Percentiles rank a stretch among this genome's conserved stretches.
Evolutionary conservation across 2,888 invertebrate species (phyloP).

Genomic region (Augiades crinisus): DNA sequence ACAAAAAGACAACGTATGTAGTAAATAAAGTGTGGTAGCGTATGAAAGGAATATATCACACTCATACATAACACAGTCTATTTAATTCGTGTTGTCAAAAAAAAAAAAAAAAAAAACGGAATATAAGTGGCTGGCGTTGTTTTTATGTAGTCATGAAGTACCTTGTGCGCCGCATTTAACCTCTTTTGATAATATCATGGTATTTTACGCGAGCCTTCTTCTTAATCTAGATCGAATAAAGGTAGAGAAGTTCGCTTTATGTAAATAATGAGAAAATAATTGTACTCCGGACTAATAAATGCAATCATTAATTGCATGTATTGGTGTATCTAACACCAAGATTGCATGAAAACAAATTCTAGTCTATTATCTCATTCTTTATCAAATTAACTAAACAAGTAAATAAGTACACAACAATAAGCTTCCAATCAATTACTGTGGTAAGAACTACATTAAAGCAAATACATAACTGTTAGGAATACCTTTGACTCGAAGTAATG

Average conservation of each 20-base stretch:
- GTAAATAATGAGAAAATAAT: not conserved
- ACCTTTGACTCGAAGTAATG: slow-evolving; percentile 2
- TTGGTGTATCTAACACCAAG: too few species aligned
- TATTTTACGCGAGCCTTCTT: slow-evolving; percentile 5
- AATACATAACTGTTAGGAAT: slow-evolving; percentile 1
- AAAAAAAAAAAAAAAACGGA: slow-evolving; percentile 3
- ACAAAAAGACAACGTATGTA: too few species aligned
- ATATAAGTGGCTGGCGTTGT: not conserved
- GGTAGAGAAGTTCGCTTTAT: not conserved
- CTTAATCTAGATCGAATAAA: not conserved
- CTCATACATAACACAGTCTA: not conserved
- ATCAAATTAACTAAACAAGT: not conserved
- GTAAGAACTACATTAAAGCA: slow-evolving; percentile 15
- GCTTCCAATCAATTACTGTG: slow-evolving; percentile 3
- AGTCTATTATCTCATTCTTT: not conserved
- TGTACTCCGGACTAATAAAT: too few species aligned
- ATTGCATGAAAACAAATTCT: not conserved
- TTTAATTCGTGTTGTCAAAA: slow-evolving; percentile 2
- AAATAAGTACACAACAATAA: not conserved
- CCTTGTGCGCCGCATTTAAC: slow-evolving; percentile 1
- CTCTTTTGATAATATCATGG: slow-evolving; percentile 10
- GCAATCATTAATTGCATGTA: too few species aligned
- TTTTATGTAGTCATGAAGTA: not conserved
- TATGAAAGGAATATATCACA: not conserved
- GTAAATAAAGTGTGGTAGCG: too few species aligned